Evolutionary conservation across 2,113 vertebrate genomes (phyloP), one percentile per base, ranked within the genome.

Genomic region (Aegypius monachus): DNA sequence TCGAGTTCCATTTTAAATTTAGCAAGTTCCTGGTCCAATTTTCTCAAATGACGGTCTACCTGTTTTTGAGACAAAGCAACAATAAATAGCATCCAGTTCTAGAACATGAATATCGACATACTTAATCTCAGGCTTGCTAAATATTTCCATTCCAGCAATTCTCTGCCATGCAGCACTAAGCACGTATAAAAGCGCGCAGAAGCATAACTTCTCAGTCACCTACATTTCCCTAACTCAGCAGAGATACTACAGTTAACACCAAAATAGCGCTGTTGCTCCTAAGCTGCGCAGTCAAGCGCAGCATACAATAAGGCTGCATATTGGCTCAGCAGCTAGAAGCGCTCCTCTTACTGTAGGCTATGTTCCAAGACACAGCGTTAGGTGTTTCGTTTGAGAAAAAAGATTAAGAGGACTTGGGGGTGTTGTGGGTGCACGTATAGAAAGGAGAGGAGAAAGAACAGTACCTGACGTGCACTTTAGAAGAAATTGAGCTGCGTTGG

Each of bases 1-100:
- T 99, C 99, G 95, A 99, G 98, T 95, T 99, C 99, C 99, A 99
- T 99, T 98, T 99, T 99, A 96, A 99, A 99, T 96, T 99, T 99
- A 89, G 99, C 99, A 8, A 99, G 98, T 93, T 99, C 99, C 97
- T 99, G 99, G 98, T 99, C 99, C 98, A 99, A 83, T 96, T 99
- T 99, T 91, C 99, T 98, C 95, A 99, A 98, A 95, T 99, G 99
- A 78, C 99, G 99, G 94, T 99, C 99, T 98, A 99, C 99, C 99
- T 99, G 96, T 97, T 98, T 97, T 94, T 91, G 93, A 96, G 93
- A 96, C 3, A 95, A 79, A 95, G 47, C 74, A 97, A 93, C 86
- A 94, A 96, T 90, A 93, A 95, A 72, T 74, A 78, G 16, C 26
- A 95, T 27, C 32, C 68, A 65, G 18, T 74, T 91, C 72, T 43